Evolutionary conservation across 2,888 invertebrate genomes (phyloP), one percentile per base, ranked within the genome.

Genomic region (Drosophila austrosaltans): DNA sequence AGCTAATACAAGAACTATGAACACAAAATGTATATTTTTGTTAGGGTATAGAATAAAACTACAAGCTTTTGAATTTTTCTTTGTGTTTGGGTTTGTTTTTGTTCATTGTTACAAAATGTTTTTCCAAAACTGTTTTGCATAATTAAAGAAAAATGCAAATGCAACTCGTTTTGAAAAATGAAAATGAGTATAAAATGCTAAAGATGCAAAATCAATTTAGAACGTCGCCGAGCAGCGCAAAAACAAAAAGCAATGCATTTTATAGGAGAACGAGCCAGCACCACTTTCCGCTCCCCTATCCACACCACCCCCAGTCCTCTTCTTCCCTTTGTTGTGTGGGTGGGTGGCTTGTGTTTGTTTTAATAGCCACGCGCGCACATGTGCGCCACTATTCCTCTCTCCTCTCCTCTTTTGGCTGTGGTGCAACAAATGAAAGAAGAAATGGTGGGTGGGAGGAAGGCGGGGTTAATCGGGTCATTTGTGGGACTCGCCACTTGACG

Each of bases 311-410:
- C 16, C 32, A 32, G 6, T 6, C 53, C 39, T n/a, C 32, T 53
- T 39, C 7, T 1, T 40, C 3, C 32, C 30, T 57, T 58, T 57
- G 56, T 8, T 28, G 44, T 25, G 82, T 70, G 85, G 85, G 82
- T 70, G 85, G 85, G 75, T 77, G 82, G 72, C 57, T 65, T 72
- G 63, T 87, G 75, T 87, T 82, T 82, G 63, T 60, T 82, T 82
- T 82, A 73, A 61, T 59, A 53, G 77, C 88, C 86, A 87, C 86
- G 80, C 69, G 82, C 75, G 64, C 69, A 65, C 70, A 68, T 69
- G 58, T 74, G 53, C 39, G 7, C 8, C 12, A 36, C 57, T 5
- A 12, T 36, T 20, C 28, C 12, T 12, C 32, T 8, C 44, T n/a
- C 25, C 1, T 16, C 56, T 16, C 12, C 39, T 48, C 53, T 12